Percentiles rank a stretch among this genome's conserved stretches.
Evolutionary conservation across 2,888 invertebrate species (phyloP).

Genomic region (Euclidia mi): DNA sequence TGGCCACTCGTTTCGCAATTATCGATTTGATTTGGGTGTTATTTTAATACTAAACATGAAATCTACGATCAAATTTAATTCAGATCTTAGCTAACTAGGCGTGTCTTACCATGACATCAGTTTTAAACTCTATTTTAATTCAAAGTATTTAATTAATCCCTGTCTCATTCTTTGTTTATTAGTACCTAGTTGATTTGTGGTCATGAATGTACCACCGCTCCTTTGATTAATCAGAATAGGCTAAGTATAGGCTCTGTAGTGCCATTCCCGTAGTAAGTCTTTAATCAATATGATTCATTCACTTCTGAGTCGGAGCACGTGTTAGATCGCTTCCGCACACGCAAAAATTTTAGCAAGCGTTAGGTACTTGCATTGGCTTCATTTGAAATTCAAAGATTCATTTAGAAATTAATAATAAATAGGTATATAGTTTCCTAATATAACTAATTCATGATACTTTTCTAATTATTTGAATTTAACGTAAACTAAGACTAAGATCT

Average conservation of each 20-base stretch:
- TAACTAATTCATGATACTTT: too few species aligned
- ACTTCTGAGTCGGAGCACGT: constrained; percentile 55
- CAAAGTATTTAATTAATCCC: neutral
- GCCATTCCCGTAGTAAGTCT: constrained; percentile 30
- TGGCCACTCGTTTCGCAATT: constrained; percentile 68
- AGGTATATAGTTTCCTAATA: too few species aligned
- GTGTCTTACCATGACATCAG: neutral
- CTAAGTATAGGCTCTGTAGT: constrained; percentile 14
- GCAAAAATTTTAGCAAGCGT: constrained; percentile 20
- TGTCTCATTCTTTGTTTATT: neutral
- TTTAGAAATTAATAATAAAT: too few species aligned
- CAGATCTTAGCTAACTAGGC: neutral
- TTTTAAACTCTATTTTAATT: neutral
- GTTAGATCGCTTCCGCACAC: constrained; percentile 40
- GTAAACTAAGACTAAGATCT: neutral
- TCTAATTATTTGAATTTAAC: too few species aligned
- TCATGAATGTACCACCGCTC: constrained; percentile 16
- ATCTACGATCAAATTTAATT: constrained; percentile 1
- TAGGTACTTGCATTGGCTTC: too few species aligned
- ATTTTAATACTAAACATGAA: constrained; percentile 26
- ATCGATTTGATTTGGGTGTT: constrained; percentile 65
- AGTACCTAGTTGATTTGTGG: neutral
- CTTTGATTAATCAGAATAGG: constrained; percentile 5
- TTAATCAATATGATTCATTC: constrained; percentile 63
- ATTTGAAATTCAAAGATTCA: too few species aligned